phyloP scores from a whole-genome alignment of 2,888 invertebrate genomes.

The Dryocosmus kuriphilus region DNA sequence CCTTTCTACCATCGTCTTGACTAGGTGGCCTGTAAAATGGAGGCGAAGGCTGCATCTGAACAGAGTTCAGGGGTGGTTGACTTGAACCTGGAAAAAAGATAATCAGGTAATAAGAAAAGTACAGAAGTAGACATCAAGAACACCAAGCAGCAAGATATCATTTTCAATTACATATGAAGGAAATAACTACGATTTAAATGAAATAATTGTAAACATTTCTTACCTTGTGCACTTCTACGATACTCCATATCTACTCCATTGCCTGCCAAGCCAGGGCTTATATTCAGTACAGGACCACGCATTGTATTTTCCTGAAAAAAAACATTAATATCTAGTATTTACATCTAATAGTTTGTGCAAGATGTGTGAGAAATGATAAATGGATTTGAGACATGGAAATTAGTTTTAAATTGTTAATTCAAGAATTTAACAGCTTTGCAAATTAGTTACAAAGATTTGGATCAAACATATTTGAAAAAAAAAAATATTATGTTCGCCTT shows the following conservation, averaged over 20 bases:
- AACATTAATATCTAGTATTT: constrained; percentile 34
- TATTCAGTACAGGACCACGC: constrained; percentile 76
- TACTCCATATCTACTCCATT: constrained; percentile 74
- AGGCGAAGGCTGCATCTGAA: constrained; percentile 80
- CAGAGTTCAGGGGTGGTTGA: constrained; percentile 80
- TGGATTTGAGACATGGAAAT: no score
- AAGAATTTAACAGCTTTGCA: no score
- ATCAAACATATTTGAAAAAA: no score
- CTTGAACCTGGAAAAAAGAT: constrained; percentile 71
- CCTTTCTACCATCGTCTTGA: constrained; percentile 82
- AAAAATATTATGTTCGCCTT: no score
- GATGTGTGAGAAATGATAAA: no score
- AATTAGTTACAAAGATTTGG: no score
- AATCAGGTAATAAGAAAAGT: not conserved
- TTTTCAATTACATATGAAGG: not conserved
- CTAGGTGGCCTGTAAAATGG: constrained; percentile 80
- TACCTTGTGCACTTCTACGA: constrained; percentile 72
- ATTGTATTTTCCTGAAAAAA: constrained; percentile 72
- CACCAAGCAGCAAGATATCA: not conserved
- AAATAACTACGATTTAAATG: no score
- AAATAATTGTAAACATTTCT: not conserved
- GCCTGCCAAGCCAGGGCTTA: constrained; percentile 75
- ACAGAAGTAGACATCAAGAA: not conserved
- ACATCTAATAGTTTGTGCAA: no score
- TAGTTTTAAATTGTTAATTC: no score